Base-by-base conservation (phyloP, 2,797 vertebrate genomes). In the Anguilla anguilla region DNA sequence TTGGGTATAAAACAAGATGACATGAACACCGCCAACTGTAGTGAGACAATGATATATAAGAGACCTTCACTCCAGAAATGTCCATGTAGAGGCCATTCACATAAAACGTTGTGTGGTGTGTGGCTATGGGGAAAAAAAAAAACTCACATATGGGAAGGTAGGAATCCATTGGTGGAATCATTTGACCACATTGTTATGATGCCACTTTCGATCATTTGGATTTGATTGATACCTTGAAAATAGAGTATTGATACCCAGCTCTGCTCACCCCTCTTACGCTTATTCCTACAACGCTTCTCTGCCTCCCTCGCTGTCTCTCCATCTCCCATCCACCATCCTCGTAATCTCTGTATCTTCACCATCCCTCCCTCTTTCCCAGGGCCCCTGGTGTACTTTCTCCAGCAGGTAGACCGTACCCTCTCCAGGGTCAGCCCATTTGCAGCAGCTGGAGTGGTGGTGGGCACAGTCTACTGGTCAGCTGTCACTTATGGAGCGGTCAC, bases 401-500 rank as follows among this genome's bases (percentile, higher is more conserved):
- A 95, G 92, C 96, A 96, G 91, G 88, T 95, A 17, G 96, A 97
- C 93, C 77, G 89, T 59, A 91, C 91, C 15, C 90, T 97, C 81
- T 96, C 96, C 0, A 91, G 94, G 84, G 92, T 88, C 74, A 96
- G 96, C 88, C 96, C 96, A 0, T 96, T 96, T 9, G 94, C 96
- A 0, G 95, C 96, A 0, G 94, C 96, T 0, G 95, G 96, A 17
- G 95, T 97, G 17, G 92, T 96, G 83, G 93, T 95, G 1, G 96
- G 96, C 4, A 95, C 95, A 0, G 93, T 94, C 0, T 97, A 97
- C 92, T 97, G 96, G 96, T 97, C 96, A 0, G 96, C 96, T 0
- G 95, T 97, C 85, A 97, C 96, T 0, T 97, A 97, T 5, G 96
- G 96, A 55, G 96, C 96, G 0, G 95, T 97, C 92, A 96, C 96